These are phyloP conservation scores for Sinotaia quadrata DNA, from an alignment of 2,888 invertebrate species.

Conservation along the genomic window DNA sequence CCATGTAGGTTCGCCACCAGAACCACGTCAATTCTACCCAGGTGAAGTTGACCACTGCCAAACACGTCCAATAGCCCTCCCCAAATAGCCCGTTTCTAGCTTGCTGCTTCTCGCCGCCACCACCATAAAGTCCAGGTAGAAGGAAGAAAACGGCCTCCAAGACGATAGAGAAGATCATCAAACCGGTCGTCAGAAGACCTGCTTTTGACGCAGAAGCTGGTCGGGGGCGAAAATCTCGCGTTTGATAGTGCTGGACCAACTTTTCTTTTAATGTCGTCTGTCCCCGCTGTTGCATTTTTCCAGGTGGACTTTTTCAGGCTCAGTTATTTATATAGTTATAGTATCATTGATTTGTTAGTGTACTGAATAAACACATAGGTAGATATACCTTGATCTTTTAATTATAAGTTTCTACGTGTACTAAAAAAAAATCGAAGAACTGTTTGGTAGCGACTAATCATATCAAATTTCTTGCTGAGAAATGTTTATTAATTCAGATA, in stretches of 20 bases:
- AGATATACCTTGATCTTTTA: too few species aligned
- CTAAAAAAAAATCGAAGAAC: too few species aligned
- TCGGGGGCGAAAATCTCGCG: conserved; percentile 49
- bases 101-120: background rate
- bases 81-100: background rate
- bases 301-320: too few species aligned
- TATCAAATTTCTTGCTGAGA: too few species aligned
- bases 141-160: conserved; percentile 47
- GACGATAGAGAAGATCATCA: conserved; percentile 44
- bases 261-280: conserved; percentile 51
- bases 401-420: too few species aligned
- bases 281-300: background rate
- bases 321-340: too few species aligned
- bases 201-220: conserved; percentile 39
- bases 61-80: conserved; percentile 8
- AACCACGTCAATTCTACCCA: conserved; percentile 42
- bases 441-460: too few species aligned
- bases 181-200: conserved; percentile 47
- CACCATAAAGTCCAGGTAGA: conserved; percentile 45
- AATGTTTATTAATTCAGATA: too few species aligned
- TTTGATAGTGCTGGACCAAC: conserved; percentile 50
- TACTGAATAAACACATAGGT: too few species aligned
- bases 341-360: too few species aligned
- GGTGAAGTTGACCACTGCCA: conserved; percentile 33
- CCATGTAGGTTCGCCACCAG: conserved; percentile 47